phyloP scores from a whole-genome alignment of 2,797 vertebrate genomes.

The Chiroxiphia lanceolata region DNA sequence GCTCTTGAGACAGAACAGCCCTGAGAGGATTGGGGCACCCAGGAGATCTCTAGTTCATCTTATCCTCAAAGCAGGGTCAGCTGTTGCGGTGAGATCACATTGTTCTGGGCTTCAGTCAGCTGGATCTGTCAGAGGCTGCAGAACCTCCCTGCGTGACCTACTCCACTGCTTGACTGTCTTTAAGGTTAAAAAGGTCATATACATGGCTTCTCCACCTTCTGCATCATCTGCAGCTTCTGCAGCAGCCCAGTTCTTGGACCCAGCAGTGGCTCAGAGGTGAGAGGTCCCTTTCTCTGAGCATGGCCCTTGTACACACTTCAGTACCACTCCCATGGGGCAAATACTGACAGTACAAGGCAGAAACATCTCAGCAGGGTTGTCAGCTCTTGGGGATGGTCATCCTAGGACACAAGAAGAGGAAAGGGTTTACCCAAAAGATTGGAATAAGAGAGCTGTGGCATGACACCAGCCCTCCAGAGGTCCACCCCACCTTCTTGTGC shows the following conservation, averaged over 20 bases:
- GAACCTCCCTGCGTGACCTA: background rate
- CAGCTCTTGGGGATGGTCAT: background rate
- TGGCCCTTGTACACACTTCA: background rate
- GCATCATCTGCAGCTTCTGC: background rate
- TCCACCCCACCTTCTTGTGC: background rate
- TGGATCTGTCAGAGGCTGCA: background rate
- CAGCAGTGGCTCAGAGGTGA: background rate
- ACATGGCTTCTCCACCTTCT: background rate
- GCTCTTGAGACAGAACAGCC: background rate
- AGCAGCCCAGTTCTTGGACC: background rate
- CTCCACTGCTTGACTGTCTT: background rate
- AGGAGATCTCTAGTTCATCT: background rate
- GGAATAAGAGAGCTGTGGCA: background rate
- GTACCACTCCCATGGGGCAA: background rate
- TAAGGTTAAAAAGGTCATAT: background rate
- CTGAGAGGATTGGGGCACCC: no score
- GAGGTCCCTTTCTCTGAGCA: no score
- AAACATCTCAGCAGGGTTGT: rapidly evolving
- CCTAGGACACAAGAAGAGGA: background rate
- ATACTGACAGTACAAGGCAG: background rate
- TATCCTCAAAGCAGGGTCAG: background rate
- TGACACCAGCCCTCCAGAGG: background rate
- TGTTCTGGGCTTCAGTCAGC: background rate
- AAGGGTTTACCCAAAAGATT: background rate
- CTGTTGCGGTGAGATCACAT: background rate